phyloP scores from a whole-genome alignment of 2,888 invertebrate species.

The Latrodectus hesperus region DNA sequence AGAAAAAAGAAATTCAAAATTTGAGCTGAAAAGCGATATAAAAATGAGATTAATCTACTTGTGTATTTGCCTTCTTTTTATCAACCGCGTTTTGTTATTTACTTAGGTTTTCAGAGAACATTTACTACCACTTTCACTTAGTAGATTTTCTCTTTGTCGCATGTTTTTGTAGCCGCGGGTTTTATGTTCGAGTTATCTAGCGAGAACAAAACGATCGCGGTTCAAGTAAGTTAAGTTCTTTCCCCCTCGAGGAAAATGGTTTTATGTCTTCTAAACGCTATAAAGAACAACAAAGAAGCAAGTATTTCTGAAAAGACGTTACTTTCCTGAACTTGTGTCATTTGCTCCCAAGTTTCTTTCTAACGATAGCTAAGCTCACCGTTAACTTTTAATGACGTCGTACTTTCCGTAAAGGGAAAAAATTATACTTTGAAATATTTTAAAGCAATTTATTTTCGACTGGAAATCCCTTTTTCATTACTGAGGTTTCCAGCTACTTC shows the following conservation, averaged over 20 bases:
- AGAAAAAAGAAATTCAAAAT: conserved; percentile 16
- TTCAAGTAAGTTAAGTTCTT: conserved; percentile 31
- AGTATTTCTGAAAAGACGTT: conserved; percentile 54
- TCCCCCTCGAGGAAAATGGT: conserved; percentile 50
- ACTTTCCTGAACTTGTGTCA: conserved; percentile 55
- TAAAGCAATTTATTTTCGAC: conserved; percentile 50
- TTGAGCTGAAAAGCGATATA: conserved; percentile 41
- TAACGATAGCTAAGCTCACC: conserved; percentile 39
- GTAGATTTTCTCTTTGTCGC: conserved; percentile 46
- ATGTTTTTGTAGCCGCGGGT: conserved; percentile 40
- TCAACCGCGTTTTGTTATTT: conserved; percentile 50
- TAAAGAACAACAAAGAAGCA: conserved; percentile 56
- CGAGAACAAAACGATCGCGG: conserved; percentile 54
- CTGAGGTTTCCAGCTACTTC: conserved; percentile 14
- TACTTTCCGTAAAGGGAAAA: conserved; percentile 16
- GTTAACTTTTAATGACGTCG: conserved; percentile 50
- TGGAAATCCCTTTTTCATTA: conserved; percentile 39
- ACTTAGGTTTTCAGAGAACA: conserved; percentile 26
- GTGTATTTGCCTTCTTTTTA: conserved; percentile 41
- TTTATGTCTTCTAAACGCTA: conserved; percentile 57
- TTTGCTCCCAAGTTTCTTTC: conserved; percentile 45
- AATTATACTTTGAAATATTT: conserved; percentile 32
- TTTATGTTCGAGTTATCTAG: conserved; percentile 58
- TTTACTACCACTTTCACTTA: conserved; percentile 51
- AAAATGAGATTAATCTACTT: conserved; percentile 46